Evolutionary conservation across 2,797 vertebrate genomes (phyloP), one percentile per base, ranked within the genome.

Genomic region (Tolypeutes matacus): DNA sequence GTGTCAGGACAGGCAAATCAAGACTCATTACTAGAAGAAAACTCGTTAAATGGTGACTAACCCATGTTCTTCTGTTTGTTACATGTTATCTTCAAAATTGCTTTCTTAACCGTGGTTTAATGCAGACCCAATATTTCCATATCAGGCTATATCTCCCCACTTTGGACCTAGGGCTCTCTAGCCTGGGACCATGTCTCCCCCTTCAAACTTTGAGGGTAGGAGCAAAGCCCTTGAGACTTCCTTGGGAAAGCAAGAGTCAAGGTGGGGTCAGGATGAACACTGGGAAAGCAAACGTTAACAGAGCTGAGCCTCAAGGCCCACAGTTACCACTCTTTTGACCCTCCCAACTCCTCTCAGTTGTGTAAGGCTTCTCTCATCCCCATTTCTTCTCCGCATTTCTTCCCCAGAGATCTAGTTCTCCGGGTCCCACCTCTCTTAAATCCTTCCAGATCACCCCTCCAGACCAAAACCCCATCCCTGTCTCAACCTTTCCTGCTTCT

Each of bases 401-500:
- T 67, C 76, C 90, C 93, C 77, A 77, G 0, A 10, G 39, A 88
- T 93, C 65, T 77, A 84, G 78, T 39, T 81, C 65, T 80, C 90
- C 73, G 86, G 77, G 42, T 89, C 91, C 83, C 92, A 70, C 62
- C 51, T 93, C 89, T 89, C 67, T 90, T 36, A 13, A 90, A 67
- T 51, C 70, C 94, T 95, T 87, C 94, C 81, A 82, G 72, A 18
- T 89, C 91, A 72, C 34, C 89, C 96, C 72, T 89, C 94, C 97
- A 67, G n/a, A 49, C 73, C 73, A 46, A 82, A 95, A 89, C n/a
- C 92, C 92, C 96, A 62, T 80, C 86, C 49, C 75, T 91, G 82
- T 80, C 84, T 96, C 94, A 51, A 29, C 85, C 72, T 76, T 91
- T 91, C 91, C 94, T 96, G 83, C 81, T 87, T 95, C 96, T 93